Evolutionary conservation across 2,797 vertebrate species (phyloP).

Genomic region (Acropternis orthonyx): DNA sequence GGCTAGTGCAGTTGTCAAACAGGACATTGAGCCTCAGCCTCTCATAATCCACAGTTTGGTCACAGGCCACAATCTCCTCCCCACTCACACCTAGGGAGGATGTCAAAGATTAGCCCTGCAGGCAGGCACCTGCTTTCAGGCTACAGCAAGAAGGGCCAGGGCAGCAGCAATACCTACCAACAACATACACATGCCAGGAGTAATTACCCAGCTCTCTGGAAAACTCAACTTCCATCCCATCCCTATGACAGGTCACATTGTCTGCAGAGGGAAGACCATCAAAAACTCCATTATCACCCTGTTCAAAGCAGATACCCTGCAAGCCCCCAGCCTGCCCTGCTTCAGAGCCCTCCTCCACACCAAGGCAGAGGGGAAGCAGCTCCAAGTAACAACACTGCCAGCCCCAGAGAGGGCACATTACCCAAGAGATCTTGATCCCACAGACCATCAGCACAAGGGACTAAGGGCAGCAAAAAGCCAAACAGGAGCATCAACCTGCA

Average conservation of each 20-base stretch:
- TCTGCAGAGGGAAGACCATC: conserved; percentile 1
- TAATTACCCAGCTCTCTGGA: background rate
- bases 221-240: conserved; percentile 48
- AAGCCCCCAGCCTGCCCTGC: background rate
- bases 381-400: background rate
- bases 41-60: conserved; percentile 43
- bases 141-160: background rate
- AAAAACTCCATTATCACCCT: background rate
- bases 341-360: background rate
- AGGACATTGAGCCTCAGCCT: conserved; percentile 16
- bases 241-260: conserved; percentile 29
- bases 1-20: conserved; percentile 58
- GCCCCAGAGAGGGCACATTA: background rate
- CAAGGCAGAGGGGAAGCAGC: background rate
- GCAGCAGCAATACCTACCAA: conserved; percentile 57
- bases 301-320: background rate
- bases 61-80: conserved; percentile 35
- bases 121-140: background rate
- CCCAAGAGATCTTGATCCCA: conserved; percentile 28
- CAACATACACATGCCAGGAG: conserved; percentile 43
- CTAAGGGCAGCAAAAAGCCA: background rate
- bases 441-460: background rate
- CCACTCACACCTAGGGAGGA: conserved; percentile 46
- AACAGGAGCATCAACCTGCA: conserved; percentile 44
- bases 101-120: background rate